Evolutionary conservation across 1,140 invertebrate species (phyloP).

Genomic region (Ips nitidus): DNA sequence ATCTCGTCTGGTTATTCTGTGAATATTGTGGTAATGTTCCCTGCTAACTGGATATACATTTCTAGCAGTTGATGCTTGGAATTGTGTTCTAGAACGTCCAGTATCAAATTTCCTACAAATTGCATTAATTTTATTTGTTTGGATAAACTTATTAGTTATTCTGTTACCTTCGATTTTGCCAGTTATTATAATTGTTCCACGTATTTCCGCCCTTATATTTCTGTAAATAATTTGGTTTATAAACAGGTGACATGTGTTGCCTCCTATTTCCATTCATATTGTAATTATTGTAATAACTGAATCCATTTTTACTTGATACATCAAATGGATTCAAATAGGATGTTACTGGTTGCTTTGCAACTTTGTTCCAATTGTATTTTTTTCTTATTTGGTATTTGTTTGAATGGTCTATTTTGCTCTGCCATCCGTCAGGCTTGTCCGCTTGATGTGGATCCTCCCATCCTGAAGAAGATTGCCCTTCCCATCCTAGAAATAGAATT

Average conservation of each 20-base stretch:
- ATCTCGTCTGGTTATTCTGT: conserved; percentile 56
- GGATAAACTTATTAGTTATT: not conserved
- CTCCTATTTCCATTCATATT: too few relatives aligned
- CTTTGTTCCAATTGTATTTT: not conserved
- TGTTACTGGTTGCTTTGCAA: not conserved
- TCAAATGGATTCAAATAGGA: conserved; percentile 16
- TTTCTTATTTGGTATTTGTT: not conserved
- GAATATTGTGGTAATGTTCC: conserved; percentile 50
- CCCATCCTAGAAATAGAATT: not conserved
- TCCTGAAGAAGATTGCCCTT: conserved; percentile 5
- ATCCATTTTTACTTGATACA: not conserved
- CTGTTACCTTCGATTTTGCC: not conserved
- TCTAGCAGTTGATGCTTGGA: not conserved
- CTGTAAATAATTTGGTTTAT: not conserved
- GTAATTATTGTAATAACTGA: conserved; percentile 5
- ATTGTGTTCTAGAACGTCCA: not conserved
- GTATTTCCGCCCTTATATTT: not conserved
- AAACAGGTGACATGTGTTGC: not conserved
- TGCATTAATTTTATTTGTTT: too few relatives aligned
- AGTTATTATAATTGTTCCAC: conserved; percentile 8
- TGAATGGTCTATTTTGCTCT: conserved; percentile 1
- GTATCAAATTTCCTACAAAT: conserved; percentile 2
- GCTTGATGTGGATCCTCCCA: conserved; percentile 4
- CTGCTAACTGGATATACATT: not conserved
- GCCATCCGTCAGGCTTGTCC: conserved; percentile 4